A percentile compares a stretch with the other conserved stretches of the same genome.
Evolutionary conservation across 2,113 vertebrate genomes (phyloP).

Genomic region (Camelus dromedarius): DNA sequence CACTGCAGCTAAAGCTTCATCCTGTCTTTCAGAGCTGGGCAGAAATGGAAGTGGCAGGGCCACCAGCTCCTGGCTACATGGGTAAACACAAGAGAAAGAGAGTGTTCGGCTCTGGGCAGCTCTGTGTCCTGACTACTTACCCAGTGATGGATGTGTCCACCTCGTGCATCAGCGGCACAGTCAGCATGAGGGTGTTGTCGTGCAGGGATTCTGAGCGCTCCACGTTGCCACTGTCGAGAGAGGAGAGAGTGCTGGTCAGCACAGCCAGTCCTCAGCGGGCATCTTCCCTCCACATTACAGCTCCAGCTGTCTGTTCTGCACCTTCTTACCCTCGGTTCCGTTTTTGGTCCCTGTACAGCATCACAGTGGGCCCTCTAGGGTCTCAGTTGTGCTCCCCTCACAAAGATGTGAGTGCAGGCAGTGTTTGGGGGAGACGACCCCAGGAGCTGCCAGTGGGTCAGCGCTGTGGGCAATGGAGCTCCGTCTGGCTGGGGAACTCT

Average conservation of each 20-base stretch:
- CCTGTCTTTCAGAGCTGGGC: constrained; percentile 63
- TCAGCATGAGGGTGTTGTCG: constrained; percentile 94
- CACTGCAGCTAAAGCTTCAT: neutral
- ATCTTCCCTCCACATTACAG: accelerated
- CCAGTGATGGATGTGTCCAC: constrained; percentile 95
- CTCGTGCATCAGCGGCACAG: constrained; percentile 94
- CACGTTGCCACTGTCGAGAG: constrained; percentile 91
- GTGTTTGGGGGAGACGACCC: neutral
- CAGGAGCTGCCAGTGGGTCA: accelerated
- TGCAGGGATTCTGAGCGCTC: constrained; percentile 90
- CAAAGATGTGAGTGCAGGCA: accelerated
- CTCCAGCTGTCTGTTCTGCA: too few relatives aligned
- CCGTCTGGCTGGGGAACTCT: neutral
- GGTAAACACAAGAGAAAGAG: constrained; percentile 57
- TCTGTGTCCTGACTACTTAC: constrained; percentile 86
- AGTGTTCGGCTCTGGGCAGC: neutral
- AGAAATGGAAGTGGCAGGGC: constrained; percentile 35
- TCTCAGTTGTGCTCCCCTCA: neutral
- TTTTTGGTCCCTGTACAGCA: neutral
- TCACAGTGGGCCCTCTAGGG: accelerated
- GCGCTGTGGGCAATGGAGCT: neutral
- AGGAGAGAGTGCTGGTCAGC: neutral
- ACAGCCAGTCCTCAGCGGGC: accelerated
- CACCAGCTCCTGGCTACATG: neutral
- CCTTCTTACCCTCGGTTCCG: accelerated